Conservation (phyloP, 2,797 vertebrate genomes). For the Rhyacichthys aspro region DNA sequence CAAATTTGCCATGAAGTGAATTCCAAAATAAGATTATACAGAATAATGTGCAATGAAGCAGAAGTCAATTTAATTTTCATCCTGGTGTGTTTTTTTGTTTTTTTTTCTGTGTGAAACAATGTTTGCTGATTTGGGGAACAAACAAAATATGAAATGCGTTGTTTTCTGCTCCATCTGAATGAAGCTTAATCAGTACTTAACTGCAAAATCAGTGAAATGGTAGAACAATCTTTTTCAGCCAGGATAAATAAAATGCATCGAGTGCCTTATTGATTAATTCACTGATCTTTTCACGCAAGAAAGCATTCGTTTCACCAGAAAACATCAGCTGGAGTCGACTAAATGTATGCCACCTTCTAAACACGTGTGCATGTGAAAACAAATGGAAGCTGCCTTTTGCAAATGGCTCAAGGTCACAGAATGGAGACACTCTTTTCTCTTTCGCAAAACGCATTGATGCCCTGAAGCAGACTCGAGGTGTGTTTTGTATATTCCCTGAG, state of each 20-base stretch:
- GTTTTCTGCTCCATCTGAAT: too few relatives aligned
- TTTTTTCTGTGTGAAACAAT: too few relatives aligned
- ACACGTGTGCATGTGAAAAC: neutral
- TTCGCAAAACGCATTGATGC: constrained; percentile 28
- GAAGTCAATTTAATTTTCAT: too few relatives aligned
- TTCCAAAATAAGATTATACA: too few relatives aligned
- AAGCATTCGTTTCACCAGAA: constrained; percentile 29
- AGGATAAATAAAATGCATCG: constrained; percentile 27
- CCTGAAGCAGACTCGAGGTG: constrained; percentile 16
- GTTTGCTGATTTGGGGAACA: too few relatives aligned
- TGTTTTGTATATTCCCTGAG: neutral
- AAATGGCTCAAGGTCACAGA: constrained; percentile 54
- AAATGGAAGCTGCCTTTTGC: constrained; percentile 15
- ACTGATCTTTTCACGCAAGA: constrained; percentile 39
- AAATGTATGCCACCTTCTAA: constrained; percentile 5
- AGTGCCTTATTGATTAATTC: constrained; percentile 37
- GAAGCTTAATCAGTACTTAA: too few relatives aligned
- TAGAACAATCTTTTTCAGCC: constrained; percentile 31
- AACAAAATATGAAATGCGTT: too few relatives aligned
- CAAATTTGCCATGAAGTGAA: too few relatives aligned
- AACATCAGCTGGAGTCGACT: constrained; percentile 4
- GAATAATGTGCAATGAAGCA: too few relatives aligned
- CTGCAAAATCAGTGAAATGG: neutral
- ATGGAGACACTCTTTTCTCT: constrained; percentile 5
- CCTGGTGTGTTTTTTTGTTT: too few relatives aligned